Evolutionary conservation across 92 coral and sea anemone genomes (phyloP), one percentile per base, ranked within the genome.

Genomic region (Plumapathes pennacea): DNA sequence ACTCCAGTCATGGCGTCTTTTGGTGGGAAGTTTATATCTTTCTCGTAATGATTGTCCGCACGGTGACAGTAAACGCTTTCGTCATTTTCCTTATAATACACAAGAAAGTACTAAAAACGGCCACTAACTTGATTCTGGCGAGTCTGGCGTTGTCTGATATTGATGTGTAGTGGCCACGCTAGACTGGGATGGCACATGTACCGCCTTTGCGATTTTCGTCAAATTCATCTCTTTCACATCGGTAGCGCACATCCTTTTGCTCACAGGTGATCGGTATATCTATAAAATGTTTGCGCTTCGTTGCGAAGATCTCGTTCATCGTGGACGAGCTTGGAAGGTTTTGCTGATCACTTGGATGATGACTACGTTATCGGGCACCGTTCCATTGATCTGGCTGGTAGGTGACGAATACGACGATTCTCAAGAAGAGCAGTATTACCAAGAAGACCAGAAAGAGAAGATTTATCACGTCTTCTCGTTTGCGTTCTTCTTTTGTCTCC

Each of bases 61-160:
- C 43, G 31, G 5, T 66, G 24, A 5, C 22, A 15, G 50, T 66
- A 11, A 66, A 66, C 32, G 25, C 62, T 22, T 5, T 61, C 32
- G 63, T 66, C 1, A 55, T 66, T 5, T 15, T 66, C 4, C 73
- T 66, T 11, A 66, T 66, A 10, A 31, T 24, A 24, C 43, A 34
- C 4, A 31, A 53, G 14, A 27, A 61, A 18, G 3, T 9, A n/a
- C 43, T 66, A 4, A 53, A 48, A 31, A 66, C 62, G 25, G 10
- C 53, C 40, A 66, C 62, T 45, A 66, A 66, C 42, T n/a, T 53
- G 22, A 53, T 66, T 53, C 38, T 66, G 10, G 53, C 53, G 14
- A 66, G 73, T 42, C 43, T 66, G 54, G 73, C 73, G 1, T 52
- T 66, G 43, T 66, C 73, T 12, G 73, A 66, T 20, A 52, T 66